Conservation (phyloP, 2,113 vertebrate species). For the Coptodon bakossiorum region DNA sequence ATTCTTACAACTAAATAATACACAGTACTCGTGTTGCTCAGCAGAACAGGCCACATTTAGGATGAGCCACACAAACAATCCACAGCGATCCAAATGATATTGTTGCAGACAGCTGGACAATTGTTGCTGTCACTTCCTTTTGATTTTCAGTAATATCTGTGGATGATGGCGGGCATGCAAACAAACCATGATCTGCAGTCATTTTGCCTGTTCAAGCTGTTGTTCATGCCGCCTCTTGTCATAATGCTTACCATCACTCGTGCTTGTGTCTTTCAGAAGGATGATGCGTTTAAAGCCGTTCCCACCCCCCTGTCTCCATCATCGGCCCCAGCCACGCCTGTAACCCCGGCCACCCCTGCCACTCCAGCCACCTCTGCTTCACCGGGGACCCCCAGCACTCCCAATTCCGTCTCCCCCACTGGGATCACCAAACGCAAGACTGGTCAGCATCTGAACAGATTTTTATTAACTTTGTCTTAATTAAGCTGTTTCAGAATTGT, state of each 20-base stretch:
- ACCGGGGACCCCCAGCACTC: constrained; percentile 48
- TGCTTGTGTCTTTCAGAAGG: constrained; percentile 8
- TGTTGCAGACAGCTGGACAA: background rate
- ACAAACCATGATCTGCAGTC: background rate
- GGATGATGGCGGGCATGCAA: background rate
- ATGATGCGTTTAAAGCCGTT: constrained; percentile 22
- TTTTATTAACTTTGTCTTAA: background rate
- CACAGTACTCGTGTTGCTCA: background rate
- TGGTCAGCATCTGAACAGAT: constrained; percentile 56
- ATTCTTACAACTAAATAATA: background rate
- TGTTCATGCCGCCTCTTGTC: background rate
- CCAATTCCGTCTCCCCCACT: constrained; percentile 58
- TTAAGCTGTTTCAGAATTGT: background rate
- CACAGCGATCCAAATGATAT: background rate
- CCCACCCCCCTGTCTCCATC: constrained; percentile 45
- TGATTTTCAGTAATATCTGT: background rate
- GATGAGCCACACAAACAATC: background rate
- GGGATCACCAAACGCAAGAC: constrained; percentile 79
- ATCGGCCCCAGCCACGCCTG: constrained; percentile 1
- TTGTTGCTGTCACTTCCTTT: background rate
- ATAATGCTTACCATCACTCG: background rate
- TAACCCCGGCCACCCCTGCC: constrained; percentile 19
- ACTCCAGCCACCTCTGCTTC: constrained; percentile 13
- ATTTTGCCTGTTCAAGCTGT: background rate
- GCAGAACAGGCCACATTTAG: background rate